These are phyloP conservation scores for Rhinolophus sinicus DNA, from an alignment of 2,113 vertebrate species.

Conservation along the genomic window DNA sequence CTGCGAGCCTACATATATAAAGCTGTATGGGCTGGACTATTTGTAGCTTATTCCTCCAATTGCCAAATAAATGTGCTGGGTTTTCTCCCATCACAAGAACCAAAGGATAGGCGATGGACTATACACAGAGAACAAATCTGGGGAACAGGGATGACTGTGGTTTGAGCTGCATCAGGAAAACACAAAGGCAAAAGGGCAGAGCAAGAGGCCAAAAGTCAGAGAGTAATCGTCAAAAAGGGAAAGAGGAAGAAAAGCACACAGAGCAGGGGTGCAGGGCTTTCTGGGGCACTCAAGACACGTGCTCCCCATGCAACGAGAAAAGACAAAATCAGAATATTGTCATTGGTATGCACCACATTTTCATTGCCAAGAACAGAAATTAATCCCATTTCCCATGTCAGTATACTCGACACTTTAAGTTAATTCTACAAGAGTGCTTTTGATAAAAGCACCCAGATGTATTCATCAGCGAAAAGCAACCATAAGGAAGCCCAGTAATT, in stretches of 20 bases:
- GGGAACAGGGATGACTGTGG: not conserved
- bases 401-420: not conserved
- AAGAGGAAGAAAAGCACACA: not conserved
- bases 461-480: not conserved
- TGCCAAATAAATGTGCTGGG: not conserved
- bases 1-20: rapidly evolving
- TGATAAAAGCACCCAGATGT: not conserved
- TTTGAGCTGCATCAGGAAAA: not conserved
- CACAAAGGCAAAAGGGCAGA: not conserved
- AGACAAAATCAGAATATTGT: not conserved
- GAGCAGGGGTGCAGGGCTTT: not conserved
- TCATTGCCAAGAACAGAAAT: conserved; percentile 29
- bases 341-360: not conserved
- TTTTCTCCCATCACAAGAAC: not conserved
- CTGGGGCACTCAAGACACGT: rapidly evolving
- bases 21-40: not conserved
- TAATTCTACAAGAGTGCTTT: conserved; percentile 21
- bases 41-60: not conserved
- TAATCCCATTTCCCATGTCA: not conserved
- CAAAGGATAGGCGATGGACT: not conserved
- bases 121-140: not conserved
- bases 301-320: not conserved
- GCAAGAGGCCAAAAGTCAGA: not conserved
- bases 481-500: not conserved
- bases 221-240: not conserved